Base-by-base conservation (phyloP, 2,797 vertebrate species). In the Limnodromus scolopaceus region DNA sequence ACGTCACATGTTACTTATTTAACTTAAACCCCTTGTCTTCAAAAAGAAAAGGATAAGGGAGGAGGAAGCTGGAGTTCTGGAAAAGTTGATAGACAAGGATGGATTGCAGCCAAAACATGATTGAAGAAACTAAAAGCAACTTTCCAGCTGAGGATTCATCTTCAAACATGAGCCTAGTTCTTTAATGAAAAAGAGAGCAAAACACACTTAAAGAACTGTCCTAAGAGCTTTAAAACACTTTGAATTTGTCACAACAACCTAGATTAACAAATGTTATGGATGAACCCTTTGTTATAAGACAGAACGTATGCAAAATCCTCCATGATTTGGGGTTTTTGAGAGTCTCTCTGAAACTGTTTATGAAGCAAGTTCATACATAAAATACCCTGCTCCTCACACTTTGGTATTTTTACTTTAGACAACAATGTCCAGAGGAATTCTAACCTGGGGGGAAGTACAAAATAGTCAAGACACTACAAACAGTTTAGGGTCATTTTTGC, bases 71-170 rank as follows among this genome's bases (percentile, higher is more conserved):
- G 24, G 36, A 75, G 39, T 87, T 89, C 69, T 16, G 63, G 78
- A 82, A 97, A 92, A 65, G 45, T 46, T 93, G 94, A 93, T 84
- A 92, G 80, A 55, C 77, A 70, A 48, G 86, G 48, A 80, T 64
- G 64, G 76, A 94, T 55, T 80, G 49, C 63, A 93, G 96, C 82
- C 87, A 80, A 96, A 92, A 87, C 49, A 66, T 38, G 72, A 84
- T 54, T 53, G 89, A 93, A 93, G 66, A 91, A 97, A 93, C 90
- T 83, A 90, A 96, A 87, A 94, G 92, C 36, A 89, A 54, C 46
- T 78, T 85, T 92, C 86, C 93, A 96, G 93, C 92, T 92, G 94
- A 72, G 91, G 89, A 93, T 96, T 95, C 57, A 2, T 93, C 97
- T 97, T 97, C 96, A 96, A 96, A 96, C 30, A 92, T 43, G 34